These are phyloP conservation scores for Tinea trinotella DNA, from an alignment of 2,888 invertebrate genomes.

Conservation along the genomic window DNA sequence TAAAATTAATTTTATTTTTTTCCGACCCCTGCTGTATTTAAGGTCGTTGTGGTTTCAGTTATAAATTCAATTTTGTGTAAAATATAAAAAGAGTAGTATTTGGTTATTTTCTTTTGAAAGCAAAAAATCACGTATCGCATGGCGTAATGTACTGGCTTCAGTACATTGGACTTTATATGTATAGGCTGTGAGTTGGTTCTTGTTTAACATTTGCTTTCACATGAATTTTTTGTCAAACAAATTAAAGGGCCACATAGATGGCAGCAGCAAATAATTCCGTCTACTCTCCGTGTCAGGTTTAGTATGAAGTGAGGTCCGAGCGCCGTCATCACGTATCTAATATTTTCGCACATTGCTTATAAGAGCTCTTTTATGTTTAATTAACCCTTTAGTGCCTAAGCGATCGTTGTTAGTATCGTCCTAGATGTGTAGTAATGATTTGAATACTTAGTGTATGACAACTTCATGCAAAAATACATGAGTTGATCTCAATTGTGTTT, in stretches of 20 bases:
- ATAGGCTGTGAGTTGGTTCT: constrained; percentile 70
- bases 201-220: constrained; percentile 58
- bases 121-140: constrained; percentile 4
- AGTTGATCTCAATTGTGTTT: neutral
- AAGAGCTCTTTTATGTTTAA: constrained; percentile 21
- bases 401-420: neutral
- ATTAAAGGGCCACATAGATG: constrained; percentile 61
- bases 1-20: constrained; percentile 40
- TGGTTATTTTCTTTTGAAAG: neutral
- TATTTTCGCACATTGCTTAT: neutral
- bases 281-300: constrained; percentile 62
- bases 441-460: neutral
- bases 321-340: constrained; percentile 36
- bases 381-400: neutral
- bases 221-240: constrained; percentile 38
- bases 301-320: constrained; percentile 40
- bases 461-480: neutral
- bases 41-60: neutral
- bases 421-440: neutral
- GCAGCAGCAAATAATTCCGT: constrained; percentile 65
- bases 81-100: neutral
- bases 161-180: constrained; percentile 51
- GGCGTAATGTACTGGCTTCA: constrained; percentile 20
- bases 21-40: constrained; percentile 31
- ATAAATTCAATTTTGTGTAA: constrained; percentile 1